Evolutionary conservation across 2,888 invertebrate species (phyloP), one percentile per base, ranked within the genome.

Genomic region (Drosophila subquinaria): DNA sequence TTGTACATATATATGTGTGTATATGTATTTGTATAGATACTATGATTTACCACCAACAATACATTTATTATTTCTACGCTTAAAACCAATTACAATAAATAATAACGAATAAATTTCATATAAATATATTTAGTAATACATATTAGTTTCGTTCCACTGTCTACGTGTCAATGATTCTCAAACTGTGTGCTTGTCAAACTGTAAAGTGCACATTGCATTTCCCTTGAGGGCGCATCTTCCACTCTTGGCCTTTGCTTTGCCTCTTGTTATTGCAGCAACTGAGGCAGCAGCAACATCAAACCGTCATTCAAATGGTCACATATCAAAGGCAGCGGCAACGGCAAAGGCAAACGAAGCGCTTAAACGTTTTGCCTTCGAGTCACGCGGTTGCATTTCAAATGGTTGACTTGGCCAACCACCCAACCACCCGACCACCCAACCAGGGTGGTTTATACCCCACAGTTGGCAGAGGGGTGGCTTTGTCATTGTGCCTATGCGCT

Each of bases 31-130:
- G 51, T 62, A 57, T 53, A 43, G 38, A 61, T 51, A 38, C 48
- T 70, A 69, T 80, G 55, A 79, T 73, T 88, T 79, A 69, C 65
- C 79, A 79, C 75, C 76, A 79, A 72, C 15, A 53, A 60, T 66
- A 69, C 79, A 79, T 79, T 74, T 70, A 70, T 70, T 76, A 63
- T 88, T 88, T 83, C 42, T 77, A 84, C 75, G 85, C 84, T 84
- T 89, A 75, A 88, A 69, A 88, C 74, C 73, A 85, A 80, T 79
- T 71, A 85, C 68, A 77, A 70, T 73, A 73, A 79, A 66, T 68
- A 79, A 66, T 68, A 68, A 40, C 36, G 61, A 63, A 23, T 23
- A 82, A 80, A 86, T 75, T 73, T 81, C 71, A n/a, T 73, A 81
- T 53, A 81, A 17, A 17, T 67, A 81, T 67, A 75, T 88, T 86